phyloP scores from a whole-genome alignment of 1,140 invertebrate species.

The Galleria mellonella region DNA sequence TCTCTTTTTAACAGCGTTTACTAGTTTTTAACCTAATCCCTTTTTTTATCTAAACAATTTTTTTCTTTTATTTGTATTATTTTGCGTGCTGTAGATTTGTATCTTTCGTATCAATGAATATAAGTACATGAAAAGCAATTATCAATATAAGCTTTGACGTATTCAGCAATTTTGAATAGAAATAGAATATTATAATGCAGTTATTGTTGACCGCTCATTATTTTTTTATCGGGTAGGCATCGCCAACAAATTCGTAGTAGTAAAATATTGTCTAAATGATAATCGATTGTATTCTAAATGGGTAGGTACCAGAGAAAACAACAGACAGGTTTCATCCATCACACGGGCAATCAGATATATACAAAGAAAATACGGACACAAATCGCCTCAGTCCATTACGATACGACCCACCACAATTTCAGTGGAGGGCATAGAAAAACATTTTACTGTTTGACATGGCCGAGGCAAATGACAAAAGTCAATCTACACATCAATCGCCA shows the following conservation, averaged over 20 bases:
- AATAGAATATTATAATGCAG: not conserved
- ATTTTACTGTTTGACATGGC: slow-evolving; percentile 67
- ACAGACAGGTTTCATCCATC: slow-evolving; percentile 54
- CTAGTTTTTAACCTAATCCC: not conserved
- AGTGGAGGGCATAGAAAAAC: slow-evolving; percentile 59
- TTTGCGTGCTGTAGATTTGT: slow-evolving; percentile 1
- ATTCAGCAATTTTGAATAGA: not conserved
- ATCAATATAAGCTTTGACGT: not conserved
- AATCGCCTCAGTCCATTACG: slow-evolving; percentile 65
- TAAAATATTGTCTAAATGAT: slow-evolving; percentile 20
- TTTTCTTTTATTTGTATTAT: not conserved
- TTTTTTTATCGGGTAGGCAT: slow-evolving; percentile 14
- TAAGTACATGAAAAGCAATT: too few species aligned
- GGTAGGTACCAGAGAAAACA: slow-evolving; percentile 39
- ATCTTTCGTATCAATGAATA: not conserved
- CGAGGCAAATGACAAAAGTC: slow-evolving; percentile 71
- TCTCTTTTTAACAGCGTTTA: too few species aligned
- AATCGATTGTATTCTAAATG: slow-evolving; percentile 35
- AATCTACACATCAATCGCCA: slow-evolving; percentile 73
- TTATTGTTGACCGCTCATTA: not conserved
- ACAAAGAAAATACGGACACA: slow-evolving; percentile 43
- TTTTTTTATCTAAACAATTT: not conserved
- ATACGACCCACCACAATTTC: slow-evolving; percentile 55
- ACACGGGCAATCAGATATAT: slow-evolving; percentile 56
- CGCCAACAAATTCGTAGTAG: slow-evolving; percentile 17